Evolutionary conservation across 1,140 invertebrate genomes (phyloP), one percentile per base, ranked within the genome.

Genomic region (Thaumatotibia leucotreta): DNA sequence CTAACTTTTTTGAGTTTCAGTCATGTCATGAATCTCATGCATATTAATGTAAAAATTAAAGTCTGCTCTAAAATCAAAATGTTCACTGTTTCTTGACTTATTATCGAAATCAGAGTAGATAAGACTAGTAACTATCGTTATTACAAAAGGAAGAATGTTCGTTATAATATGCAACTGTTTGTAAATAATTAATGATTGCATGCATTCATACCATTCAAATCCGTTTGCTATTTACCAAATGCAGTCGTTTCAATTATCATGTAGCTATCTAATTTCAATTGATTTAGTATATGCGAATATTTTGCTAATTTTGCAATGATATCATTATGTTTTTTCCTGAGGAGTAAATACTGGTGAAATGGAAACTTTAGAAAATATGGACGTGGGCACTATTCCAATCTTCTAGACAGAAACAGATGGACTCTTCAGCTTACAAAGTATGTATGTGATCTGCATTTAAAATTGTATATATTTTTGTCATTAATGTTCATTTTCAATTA

Each of bases 121-220:
- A n/a, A n/a, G n/a, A n/a, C n/a, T n/a, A n/a, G n/a, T n/a, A n/a
- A n/a, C n/a, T n/a, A n/a, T n/a, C n/a, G n/a, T n/a, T n/a, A n/a
- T n/a, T 29, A 29, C 11, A 17, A 10, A 58, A 27, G n/a, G 3
- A 58, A 27, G 52, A 58, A 58, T 14, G 52, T 24, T 23, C 52
- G 23, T 5, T 27, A 27, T 27, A 58, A 58, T 29, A 58, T 27
- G 52, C 52, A 58, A 58, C 50, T 58, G 52, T 58, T 58, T 58
- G 24, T 24, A 58, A 58, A 58, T 58, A 58, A 24, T 58, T 58
- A 58, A 14, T 58, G 23, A 29, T 31, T 27, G 52, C 2, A 24
- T 58, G 52, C 52, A n/a, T n/a, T 58, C 52, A 58, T 58, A n/a
- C 52, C 24, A 58, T 58, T 58, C 23, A 58, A 24, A 58, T 24